A percentile compares a stretch with the other conserved stretches of the same genome.
Conservation (phyloP, 2,113 vertebrate genomes). For the Phyllopteryx taeniolatus region DNA sequence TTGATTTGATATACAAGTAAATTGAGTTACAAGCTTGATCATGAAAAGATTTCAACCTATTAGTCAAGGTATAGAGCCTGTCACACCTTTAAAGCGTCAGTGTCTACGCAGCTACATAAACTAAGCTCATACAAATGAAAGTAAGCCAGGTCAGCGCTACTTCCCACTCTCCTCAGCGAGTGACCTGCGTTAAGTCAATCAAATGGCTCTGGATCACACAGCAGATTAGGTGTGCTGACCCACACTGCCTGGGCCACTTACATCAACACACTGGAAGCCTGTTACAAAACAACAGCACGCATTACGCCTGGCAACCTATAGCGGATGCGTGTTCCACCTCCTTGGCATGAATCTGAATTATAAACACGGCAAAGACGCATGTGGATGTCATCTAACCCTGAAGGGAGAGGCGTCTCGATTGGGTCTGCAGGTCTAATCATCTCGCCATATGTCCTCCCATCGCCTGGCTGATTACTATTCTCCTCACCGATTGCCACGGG, state of each 20-base stretch:
- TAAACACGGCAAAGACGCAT: constrained; percentile 29
- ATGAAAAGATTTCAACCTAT: background rate
- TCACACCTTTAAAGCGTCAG: constrained; percentile 2
- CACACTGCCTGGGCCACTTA: constrained; percentile 45
- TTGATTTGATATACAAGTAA: background rate
- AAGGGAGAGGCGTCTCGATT: constrained; percentile 12
- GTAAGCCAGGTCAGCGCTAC: constrained; percentile 40
- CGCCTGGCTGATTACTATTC: constrained; percentile 53
- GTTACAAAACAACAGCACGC: constrained; percentile 19
- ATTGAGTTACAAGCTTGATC: background rate
- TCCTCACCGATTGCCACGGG: constrained; percentile 47
- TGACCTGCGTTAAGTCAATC: constrained; percentile 62
- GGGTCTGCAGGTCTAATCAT: constrained; percentile 50
- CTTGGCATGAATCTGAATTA: constrained; percentile 33
- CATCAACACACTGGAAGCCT: constrained; percentile 35
- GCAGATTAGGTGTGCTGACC: constrained; percentile 61
- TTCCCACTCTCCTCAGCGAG: constrained; percentile 42
- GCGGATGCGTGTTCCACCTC: constrained; percentile 5
- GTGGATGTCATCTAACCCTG: constrained; percentile 63
- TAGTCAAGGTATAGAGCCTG: background rate
- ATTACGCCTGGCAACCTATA: constrained; percentile 2
- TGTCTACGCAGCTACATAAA: background rate
- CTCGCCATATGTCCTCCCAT: constrained; percentile 59
- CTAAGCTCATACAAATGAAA: constrained; percentile 23
- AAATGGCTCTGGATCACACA: constrained; percentile 57